Percentiles rank a stretch among this genome's conserved stretches.
Conservation (phyloP, 2,888 invertebrate genomes). For the Zygothrica quintamaculata region DNA sequence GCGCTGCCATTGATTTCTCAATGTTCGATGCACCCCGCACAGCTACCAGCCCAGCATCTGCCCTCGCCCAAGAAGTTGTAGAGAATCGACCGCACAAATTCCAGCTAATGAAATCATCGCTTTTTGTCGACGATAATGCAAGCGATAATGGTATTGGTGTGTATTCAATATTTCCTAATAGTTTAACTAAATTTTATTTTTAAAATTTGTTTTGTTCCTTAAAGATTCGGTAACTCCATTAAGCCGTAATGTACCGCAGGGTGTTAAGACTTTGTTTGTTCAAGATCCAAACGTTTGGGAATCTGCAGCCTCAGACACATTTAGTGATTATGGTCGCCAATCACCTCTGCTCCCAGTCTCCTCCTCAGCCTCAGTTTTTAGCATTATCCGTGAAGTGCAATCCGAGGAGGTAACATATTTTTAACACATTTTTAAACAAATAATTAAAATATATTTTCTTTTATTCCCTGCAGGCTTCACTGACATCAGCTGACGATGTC, state of each 20-base stretch:
- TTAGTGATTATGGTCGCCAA: constrained; percentile 71
- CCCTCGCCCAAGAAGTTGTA: constrained; percentile 87
- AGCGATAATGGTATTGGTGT: constrained; percentile 78
- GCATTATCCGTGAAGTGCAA: constrained; percentile 55
- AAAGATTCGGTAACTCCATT: constrained; percentile 14
- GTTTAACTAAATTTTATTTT: constrained; percentile 1
- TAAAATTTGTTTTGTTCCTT: background rate
- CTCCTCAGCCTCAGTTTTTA: constrained; percentile 67
- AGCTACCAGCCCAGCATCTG: constrained; percentile 87
- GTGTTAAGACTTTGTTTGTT: constrained; percentile 49
- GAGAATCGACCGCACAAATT: constrained; percentile 88
- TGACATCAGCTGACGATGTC: constrained; percentile 47
- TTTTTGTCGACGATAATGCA: constrained; percentile 85
- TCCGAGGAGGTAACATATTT: constrained; percentile 61
- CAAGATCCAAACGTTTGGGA: constrained; percentile 67
- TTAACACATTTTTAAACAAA: background rate
- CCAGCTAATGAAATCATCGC: constrained; percentile 93
- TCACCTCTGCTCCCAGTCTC: constrained; percentile 59
- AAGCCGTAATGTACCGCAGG: background rate
- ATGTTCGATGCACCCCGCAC: constrained; percentile 68
- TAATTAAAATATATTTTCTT: background rate
- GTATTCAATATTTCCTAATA: constrained; percentile 3
- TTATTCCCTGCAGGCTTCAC: constrained; percentile 49
- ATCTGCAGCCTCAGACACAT: constrained; percentile 68
- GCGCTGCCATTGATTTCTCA: constrained; percentile 69